These are phyloP conservation scores for Perithous albicinctus DNA, from an alignment of 2,888 invertebrate species.

Conservation along the genomic window DNA sequence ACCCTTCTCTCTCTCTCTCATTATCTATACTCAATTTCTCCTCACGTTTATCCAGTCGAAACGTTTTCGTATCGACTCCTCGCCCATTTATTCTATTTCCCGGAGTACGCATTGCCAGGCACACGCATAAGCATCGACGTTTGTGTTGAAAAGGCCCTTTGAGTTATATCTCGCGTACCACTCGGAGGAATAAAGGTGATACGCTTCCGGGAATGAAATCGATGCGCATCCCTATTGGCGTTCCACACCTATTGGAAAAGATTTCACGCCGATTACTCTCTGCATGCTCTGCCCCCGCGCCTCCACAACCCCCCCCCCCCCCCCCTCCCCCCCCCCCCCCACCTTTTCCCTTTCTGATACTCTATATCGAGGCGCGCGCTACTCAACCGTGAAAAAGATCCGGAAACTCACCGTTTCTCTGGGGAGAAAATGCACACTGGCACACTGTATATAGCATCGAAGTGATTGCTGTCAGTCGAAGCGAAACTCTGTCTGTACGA, in stretches of 20 bases:
- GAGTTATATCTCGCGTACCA: conserved; percentile 40
- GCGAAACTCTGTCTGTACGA: conserved; percentile 51
- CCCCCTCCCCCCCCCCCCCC: too few species aligned
- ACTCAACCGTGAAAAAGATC: conserved; percentile 62
- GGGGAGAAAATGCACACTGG: conserved; percentile 52
- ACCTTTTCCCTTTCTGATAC: not conserved
- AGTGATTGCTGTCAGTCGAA: conserved; percentile 64
- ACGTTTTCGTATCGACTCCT: conserved; percentile 62
- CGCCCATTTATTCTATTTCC: conserved; percentile 64
- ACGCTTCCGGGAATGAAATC: conserved; percentile 59
- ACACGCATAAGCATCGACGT: not conserved
- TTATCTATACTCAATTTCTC: conserved; percentile 32
- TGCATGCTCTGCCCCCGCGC: not conserved
- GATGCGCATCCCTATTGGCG: conserved; percentile 63
- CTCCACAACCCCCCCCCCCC: too few species aligned
- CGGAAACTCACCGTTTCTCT: conserved; percentile 51
- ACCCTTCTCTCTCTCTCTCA: not conserved
- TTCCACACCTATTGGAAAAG: conserved; percentile 65
- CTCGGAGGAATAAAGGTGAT: conserved; percentile 63
- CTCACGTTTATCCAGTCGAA: conserved; percentile 58
- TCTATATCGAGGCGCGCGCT: conserved; percentile 20
- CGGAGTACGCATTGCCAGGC: not conserved
- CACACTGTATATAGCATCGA: conserved; percentile 52
- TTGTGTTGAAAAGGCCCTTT: conserved; percentile 34
- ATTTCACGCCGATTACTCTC: conserved; percentile 67